Percentiles rank a stretch among this genome's conserved stretches.
Evolutionary conservation across 2,113 vertebrate genomes (phyloP).

Genomic region (Austrofundulus limnaeus): DNA sequence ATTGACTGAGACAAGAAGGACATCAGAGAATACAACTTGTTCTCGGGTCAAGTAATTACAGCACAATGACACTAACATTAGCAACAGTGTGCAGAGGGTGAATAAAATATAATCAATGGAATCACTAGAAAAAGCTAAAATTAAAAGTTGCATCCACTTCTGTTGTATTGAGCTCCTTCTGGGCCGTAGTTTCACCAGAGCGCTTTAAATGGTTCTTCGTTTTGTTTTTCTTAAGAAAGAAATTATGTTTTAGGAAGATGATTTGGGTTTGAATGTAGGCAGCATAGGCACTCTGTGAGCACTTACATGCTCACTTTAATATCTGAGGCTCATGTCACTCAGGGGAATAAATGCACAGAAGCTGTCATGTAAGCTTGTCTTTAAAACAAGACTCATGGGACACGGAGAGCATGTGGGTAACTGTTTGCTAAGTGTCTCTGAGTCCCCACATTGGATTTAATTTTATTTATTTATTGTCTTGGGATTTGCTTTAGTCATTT

Average conservation of each 20-base stretch:
- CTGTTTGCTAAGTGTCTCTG: neutral
- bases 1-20: neutral
- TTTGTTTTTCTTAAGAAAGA: neutral
- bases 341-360: neutral
- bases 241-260: too few species aligned
- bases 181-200: too few species aligned
- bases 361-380: slow-evolving; percentile 42
- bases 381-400: slow-evolving; percentile 36
- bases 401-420: slow-evolving; percentile 1
- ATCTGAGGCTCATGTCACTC: neutral
- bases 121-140: neutral
- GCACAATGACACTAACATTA: neutral
- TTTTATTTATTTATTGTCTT: slow-evolving; percentile 13
- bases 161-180: neutral
- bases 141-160: neutral
- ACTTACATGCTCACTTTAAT: neutral
- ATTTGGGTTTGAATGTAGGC: neutral
- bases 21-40: slow-evolving; percentile 3
- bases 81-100: too few species aligned
- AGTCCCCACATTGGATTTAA: neutral
- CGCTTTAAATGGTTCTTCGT: too few species aligned
- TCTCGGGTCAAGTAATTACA: neutral
- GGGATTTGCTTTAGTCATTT: slow-evolving; percentile 17
- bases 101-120: too few species aligned
- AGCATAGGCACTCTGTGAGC: neutral